Conservation (phyloP, 2,888 invertebrate species). For the Penaeus monodon region DNA sequence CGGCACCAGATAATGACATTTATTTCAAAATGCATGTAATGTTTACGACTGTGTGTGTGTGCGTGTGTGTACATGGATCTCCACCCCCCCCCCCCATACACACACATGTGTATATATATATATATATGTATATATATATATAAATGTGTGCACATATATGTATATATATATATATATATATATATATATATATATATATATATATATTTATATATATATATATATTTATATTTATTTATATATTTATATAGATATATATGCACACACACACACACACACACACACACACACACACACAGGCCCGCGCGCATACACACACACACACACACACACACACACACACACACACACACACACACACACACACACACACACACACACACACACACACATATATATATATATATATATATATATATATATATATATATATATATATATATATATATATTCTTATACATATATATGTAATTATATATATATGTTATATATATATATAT, state of each 20-base stretch:
- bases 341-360: conserved; percentile 12
- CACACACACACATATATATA: conserved; percentile 31
- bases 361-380: conserved; percentile 6
- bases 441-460: conserved; percentile 20
- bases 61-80: background rate
- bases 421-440: conserved; percentile 27
- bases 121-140: conserved; percentile 21
- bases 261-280: background rate
- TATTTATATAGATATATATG: background rate
- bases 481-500: too few species aligned
- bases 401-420: conserved; percentile 22
- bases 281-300: conserved; percentile 6
- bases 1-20: too few species aligned
- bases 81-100: background rate
- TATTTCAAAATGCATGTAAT: too few species aligned
- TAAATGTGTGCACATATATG: conserved; percentile 4
- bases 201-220: background rate
- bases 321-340: conserved; percentile 25
- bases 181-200: conserved; percentile 21
- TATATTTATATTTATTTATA: background rate
- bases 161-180: conserved; percentile 36
- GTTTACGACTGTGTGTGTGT: background rate
- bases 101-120: conserved; percentile 9
- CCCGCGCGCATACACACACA: background rate
- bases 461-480: background rate